Conservation (phyloP, 2,888 invertebrate species). For the Odiellus spinosus region DNA sequence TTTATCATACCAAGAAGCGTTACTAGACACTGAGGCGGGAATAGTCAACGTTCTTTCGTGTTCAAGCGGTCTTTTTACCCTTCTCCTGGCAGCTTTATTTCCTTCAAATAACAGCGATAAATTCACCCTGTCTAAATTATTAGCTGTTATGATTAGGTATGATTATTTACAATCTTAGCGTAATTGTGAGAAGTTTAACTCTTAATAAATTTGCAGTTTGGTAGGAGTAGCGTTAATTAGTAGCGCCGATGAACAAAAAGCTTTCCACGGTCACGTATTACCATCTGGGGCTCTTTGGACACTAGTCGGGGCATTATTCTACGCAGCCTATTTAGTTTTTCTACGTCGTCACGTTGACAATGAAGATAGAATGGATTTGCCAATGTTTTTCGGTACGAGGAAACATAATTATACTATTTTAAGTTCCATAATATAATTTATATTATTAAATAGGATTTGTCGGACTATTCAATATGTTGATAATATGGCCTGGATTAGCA, state of each 20-base stretch:
- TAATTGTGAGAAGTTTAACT: not conserved
- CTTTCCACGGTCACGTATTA: constrained; percentile 44
- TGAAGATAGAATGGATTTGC: constrained; percentile 85
- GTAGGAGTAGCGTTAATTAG: constrained; percentile 63
- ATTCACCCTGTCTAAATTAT: constrained; percentile 67
- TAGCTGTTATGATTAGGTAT: constrained; percentile 45
- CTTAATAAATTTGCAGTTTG: constrained; percentile 43
- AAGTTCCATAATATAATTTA: not conserved
- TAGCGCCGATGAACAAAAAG: constrained; percentile 43
- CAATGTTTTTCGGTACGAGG: constrained; percentile 76
- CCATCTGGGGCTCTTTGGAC: constrained; percentile 64
- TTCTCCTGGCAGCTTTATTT: constrained; percentile 69
- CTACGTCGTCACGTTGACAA: constrained; percentile 64
- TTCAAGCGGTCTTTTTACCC: constrained; percentile 72
- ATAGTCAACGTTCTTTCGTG: constrained; percentile 78
- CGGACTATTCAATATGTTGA: constrained; percentile 70
- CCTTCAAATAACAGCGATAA: constrained; percentile 65
- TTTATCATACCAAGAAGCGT: constrained; percentile 76
- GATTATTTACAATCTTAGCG: not conserved
- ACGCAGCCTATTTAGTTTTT: constrained; percentile 76
- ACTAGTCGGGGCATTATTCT: constrained; percentile 70
- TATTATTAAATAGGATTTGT: constrained; percentile 60
- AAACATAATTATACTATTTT: not conserved
- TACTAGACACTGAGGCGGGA: constrained; percentile 64
- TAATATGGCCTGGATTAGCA: constrained; percentile 79